Conservation (phyloP, 2,113 vertebrate genomes). For the Sminthopsis crassicaudata region DNA sequence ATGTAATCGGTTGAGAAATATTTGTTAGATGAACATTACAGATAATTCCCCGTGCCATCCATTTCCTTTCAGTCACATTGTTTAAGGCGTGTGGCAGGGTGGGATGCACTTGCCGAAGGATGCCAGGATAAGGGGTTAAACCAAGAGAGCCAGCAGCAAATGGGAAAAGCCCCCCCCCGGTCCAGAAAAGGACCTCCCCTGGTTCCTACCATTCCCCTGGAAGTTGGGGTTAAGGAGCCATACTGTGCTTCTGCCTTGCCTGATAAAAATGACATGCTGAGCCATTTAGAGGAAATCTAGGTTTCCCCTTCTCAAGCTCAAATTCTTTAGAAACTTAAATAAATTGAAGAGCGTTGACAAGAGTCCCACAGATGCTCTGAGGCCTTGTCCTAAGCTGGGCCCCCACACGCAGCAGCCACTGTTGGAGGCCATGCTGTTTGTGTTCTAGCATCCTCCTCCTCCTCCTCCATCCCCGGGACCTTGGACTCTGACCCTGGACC, state of each 20-base stretch:
- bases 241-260: neutral
- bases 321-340: neutral
- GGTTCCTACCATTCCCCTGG: neutral
- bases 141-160: neutral
- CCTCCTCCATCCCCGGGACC: neutral
- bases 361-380: neutral
- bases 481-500: neutral
- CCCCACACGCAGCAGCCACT: neutral
- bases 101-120: neutral
- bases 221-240: neutral
- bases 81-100: neutral
- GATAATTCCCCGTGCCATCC: neutral
- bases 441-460: neutral
- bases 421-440: neutral
- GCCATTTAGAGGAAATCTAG: neutral
- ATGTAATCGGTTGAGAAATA: neutral
- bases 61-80: neutral
- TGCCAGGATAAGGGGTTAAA: neutral
- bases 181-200: neutral
- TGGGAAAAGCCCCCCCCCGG: neutral
- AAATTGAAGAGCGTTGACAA: neutral
- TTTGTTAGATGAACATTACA: neutral
- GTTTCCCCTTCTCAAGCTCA: neutral
- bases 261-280: neutral
- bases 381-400: neutral